Evolutionary conservation across 2,113 vertebrate genomes (phyloP), one percentile per base, ranked within the genome.

Genomic region (Pygoscelis adeliae): DNA sequence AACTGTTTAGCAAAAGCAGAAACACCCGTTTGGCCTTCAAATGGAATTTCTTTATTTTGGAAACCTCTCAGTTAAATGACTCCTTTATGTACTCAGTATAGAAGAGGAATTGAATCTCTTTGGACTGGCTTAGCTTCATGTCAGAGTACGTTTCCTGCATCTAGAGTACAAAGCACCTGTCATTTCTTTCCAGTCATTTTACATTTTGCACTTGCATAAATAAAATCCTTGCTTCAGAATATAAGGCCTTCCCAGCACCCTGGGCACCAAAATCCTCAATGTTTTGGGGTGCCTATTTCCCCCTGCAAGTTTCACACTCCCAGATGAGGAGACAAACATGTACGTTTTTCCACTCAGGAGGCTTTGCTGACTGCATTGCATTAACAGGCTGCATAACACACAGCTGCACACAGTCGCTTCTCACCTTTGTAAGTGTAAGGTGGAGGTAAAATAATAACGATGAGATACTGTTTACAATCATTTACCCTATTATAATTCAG

Each of bases 131-230:
- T 44, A 95, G 84, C 40, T 58, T 87, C 25, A 38, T 40, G 72
- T 46, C 59, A 86, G 65, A 79, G 59, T 30, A 58, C 32, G 49
- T 79, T 93, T 90, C 89, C 65, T 83, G 59, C 89, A 63, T 59
- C 87, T 73, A 30, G 34, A 94, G 38, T 46, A 58, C n/a, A 90
- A 80, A 93, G 55, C 87, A 90, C 93, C 88, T 52, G 34, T 81
- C 53, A 87, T 81, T 96, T 94, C 70, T 90, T 73, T 78, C 13
- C 29, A 73, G 59, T 87, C 87, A 62, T 91, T 94, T 77, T 77
- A 80, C 46, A 72, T 92, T 96, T 69, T 91, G 77, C 40, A 34
- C 42, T 84, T 59, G 52, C n/a, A 83, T 26, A 83, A 97, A 86
- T 85, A 74, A 95, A 96, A 86, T 73, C 13, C 22, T 83, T 84